Percentiles rank a stretch among this genome's conserved stretches.
These are phyloP conservation scores for Caranx melampygus DNA, from an alignment of 2,113 vertebrate genomes.

Conservation along the genomic window DNA sequence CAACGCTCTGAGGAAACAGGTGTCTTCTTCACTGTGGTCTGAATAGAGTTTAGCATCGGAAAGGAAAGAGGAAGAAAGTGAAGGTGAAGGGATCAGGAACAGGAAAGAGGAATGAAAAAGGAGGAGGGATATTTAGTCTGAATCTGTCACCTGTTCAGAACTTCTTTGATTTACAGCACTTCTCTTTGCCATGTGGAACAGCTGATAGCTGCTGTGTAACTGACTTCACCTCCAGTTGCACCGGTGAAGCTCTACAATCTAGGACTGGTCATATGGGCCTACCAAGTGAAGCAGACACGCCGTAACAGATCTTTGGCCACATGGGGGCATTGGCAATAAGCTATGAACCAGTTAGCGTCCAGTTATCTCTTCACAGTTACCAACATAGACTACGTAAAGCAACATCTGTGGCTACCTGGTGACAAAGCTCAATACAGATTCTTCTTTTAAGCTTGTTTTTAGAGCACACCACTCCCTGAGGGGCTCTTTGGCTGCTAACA, in stretches of 20 bases:
- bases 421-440: neutral
- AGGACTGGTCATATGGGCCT: neutral
- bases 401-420: no score
- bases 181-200: neutral
- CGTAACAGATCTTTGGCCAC: neutral
- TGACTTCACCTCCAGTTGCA: neutral
- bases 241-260: no score
- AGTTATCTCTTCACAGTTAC: no score
- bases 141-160: slow-evolving; percentile 9
- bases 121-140: neutral
- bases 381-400: no score
- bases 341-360: neutral
- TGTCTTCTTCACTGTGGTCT: slow-evolving; percentile 27
- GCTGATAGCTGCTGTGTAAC: neutral
- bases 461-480: no score
- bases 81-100: neutral
- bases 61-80: neutral
- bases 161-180: neutral
- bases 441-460: neutral
- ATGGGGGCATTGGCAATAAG: neutral
- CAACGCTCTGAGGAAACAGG: slow-evolving; percentile 35
- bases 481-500: no score
- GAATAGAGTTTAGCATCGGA: slow-evolving; percentile 6
- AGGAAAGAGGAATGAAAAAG: neutral
- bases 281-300: neutral